These are phyloP conservation scores for Labrus mixtus DNA, from an alignment of 2,113 vertebrate genomes.

Conservation along the genomic window DNA sequence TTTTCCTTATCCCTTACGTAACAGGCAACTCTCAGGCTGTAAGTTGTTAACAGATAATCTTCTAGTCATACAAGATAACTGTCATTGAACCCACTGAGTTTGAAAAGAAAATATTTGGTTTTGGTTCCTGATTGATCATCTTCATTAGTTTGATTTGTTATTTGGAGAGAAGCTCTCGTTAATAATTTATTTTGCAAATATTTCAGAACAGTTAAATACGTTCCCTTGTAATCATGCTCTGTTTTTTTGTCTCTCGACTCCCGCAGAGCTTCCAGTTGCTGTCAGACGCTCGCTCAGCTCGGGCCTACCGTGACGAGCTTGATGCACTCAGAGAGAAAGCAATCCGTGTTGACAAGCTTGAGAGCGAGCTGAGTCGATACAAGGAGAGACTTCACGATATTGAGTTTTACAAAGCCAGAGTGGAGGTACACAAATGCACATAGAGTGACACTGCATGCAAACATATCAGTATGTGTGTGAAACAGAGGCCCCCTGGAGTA, in stretches of 20 bases:
- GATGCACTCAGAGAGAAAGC: constrained; percentile 96
- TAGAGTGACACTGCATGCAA: not conserved
- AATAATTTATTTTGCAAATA: not conserved
- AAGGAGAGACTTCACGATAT: constrained; percentile 96
- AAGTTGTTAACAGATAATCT: not conserved
- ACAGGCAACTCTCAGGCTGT: not conserved
- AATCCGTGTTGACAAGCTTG: constrained; percentile 95
- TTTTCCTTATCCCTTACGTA: constrained; percentile 24
- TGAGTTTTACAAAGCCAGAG: constrained; percentile 97
- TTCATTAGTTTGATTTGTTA: not conserved
- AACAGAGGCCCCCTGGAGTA: not conserved
- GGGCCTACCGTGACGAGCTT: constrained; percentile 96
- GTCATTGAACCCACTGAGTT: not conserved
- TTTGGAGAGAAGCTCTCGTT: not conserved
- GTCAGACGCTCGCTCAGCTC: constrained; percentile 93
- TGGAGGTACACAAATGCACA: constrained; percentile 86
- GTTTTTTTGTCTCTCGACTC: not conserved
- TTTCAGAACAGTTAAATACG: not conserved
- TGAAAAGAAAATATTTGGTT: not conserved
- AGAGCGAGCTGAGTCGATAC: constrained; percentile 94
- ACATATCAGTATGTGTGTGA: not conserved
- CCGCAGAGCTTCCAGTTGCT: constrained; percentile 93
- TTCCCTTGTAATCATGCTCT: not conserved
- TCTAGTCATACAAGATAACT: constrained; percentile 7
- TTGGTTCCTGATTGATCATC: not conserved